A percentile compares a stretch with the other conserved stretches of the same genome.
Conservation (phyloP, 92 coral and sea anemone genomes). For the Epizoanthus illoricatus region DNA sequence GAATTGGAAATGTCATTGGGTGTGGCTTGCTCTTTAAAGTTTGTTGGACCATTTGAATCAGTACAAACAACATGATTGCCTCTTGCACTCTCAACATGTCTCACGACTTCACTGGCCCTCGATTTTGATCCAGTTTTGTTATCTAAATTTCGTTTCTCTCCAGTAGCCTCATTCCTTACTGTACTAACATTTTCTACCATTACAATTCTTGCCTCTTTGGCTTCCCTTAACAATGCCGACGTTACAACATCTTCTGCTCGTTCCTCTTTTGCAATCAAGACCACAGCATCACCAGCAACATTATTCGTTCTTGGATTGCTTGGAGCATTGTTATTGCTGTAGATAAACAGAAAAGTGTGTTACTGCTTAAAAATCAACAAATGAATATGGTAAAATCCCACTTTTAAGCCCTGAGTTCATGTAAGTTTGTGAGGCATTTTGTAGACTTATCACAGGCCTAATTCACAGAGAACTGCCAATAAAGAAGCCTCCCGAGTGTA, state of each 20-base stretch:
- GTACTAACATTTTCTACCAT: slow-evolving; percentile 78
- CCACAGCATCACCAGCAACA: slow-evolving; percentile 58
- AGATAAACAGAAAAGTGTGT: background rate
- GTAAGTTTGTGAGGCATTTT: too few relatives aligned
- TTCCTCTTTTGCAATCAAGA: slow-evolving; percentile 84
- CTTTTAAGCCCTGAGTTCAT: background rate
- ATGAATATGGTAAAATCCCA: background rate
- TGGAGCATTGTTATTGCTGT: background rate
- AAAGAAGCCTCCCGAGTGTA: too few relatives aligned
- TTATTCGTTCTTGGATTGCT: background rate
- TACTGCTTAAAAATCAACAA: background rate
- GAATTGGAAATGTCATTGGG: slow-evolving; percentile 11
- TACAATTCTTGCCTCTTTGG: slow-evolving; percentile 73
- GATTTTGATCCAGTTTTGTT: slow-evolving; percentile 6
- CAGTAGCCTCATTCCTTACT: slow-evolving; percentile 33
- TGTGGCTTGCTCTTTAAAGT: slow-evolving; percentile 25
- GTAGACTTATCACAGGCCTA: too few relatives aligned
- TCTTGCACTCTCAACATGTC: slow-evolving; percentile 23
- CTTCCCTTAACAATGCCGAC: slow-evolving; percentile 59
- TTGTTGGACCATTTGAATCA: slow-evolving; percentile 21
- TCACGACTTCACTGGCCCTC: background rate
- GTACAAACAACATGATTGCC: slow-evolving; percentile 6
- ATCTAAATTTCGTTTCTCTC: background rate
- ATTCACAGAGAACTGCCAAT: too few relatives aligned
- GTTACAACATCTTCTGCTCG: slow-evolving; percentile 81